These are phyloP conservation scores for Sminthurides aquaticus DNA, from an alignment of 2,888 invertebrate species.

Conservation along the genomic window DNA sequence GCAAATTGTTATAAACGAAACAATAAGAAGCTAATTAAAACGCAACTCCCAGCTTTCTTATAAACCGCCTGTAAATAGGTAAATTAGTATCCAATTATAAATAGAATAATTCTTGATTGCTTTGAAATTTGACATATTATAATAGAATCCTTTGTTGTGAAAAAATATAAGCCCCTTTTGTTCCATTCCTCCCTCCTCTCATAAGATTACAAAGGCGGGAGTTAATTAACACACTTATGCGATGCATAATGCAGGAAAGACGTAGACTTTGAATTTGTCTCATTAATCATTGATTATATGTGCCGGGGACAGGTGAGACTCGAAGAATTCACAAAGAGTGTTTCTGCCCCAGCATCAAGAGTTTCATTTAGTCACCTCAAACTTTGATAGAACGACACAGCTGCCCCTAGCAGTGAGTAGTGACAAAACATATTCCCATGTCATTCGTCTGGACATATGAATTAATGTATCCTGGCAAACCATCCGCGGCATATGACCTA, in stretches of 20 bases:
- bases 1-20: neutral
- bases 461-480: neutral
- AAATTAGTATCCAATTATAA: neutral
- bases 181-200: neutral
- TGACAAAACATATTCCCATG: no score
- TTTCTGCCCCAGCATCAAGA: no score
- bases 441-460: neutral
- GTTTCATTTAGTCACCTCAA: no score
- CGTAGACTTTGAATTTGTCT: neutral
- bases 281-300: conserved; percentile 4
- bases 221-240: neutral
- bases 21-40: neutral
- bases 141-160: neutral
- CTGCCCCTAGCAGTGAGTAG: no score
- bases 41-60: no score
- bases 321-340: no score
- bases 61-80: neutral
- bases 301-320: no score
- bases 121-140: neutral
- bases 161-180: neutral
- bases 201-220: neutral
- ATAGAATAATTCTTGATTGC: neutral
- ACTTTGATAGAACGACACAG: no score
- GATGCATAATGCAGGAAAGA: neutral
- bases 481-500: neutral